Evolutionary conservation across 2,888 invertebrate species (phyloP), one percentile per base, ranked within the genome.

Genomic region (Anoncus sp.): DNA sequence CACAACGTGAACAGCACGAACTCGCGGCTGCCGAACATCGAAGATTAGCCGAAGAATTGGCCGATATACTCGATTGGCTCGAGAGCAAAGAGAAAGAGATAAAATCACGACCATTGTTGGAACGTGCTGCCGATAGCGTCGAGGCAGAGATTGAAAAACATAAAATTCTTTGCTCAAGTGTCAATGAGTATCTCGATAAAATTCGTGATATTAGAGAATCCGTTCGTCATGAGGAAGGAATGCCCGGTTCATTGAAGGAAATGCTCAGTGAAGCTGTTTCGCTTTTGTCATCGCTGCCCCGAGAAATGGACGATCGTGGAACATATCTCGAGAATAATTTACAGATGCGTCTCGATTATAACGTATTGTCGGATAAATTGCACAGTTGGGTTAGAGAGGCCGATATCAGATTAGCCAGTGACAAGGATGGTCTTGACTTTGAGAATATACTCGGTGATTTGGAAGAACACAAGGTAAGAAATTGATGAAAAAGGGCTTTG

Each of bases 351-450:
- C 93, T 96, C 81, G 95, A 96, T 83, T 97, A 97, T 88, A 94
- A 95, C 82, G 93, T 94, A 62, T 92, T 96, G 5, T 95, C 96
- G 1, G 95, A 96, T 57, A 96, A 96, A 90, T 93, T 98, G 6
- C 95, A 95, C 85, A 94, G 94, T 66, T 97, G 98, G 97, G 95
- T 97, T 0, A 95, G 95, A 85, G 96, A 97, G 87, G 97, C 97
- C 0, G 95, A 96, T 83, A 94, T 95, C 60, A 94, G 96, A 51
- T 90, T 98, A 22, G 94, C 95, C 79, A 94, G 95, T 87, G 95
- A 95, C 80, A 96, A 96, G 86, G 96, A 96, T 81, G 98, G 98
- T 14, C 95, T 98, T 6, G 97, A 98, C 89, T 98, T 97, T 87
- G 96, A 96, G 84, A 97, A 97, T 83, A 95, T 98, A 9, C 92